Base-by-base conservation (phyloP, 2,888 invertebrate genomes). In the Autographa pulchrina region DNA sequence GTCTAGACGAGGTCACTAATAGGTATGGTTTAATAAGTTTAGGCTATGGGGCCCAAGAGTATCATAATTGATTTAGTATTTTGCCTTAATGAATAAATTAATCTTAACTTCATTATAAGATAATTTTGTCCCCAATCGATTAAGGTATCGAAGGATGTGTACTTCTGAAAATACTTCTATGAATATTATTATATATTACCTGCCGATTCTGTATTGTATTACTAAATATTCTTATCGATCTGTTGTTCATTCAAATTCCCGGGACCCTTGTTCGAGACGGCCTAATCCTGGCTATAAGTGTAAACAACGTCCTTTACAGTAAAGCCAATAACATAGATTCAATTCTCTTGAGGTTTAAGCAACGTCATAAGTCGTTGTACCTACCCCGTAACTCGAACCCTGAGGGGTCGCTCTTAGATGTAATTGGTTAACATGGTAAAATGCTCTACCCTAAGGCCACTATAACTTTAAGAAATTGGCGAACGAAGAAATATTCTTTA, bases 1-100 rank as follows among this genome's bases (percentile, higher is more conserved):
- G n/a, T 67, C 70, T 35, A 41, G 65, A 64, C 74, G 80, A 81
- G 83, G 83, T 80, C 70, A 78, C 11, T 65, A 69, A 48, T 68
- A 61, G 54, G 8, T 13, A 16, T 48, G 48, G 59, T 68, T 74
- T 61, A 35, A 62, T 61, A 18, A 72, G 61, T 68, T 64, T 66
- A 76, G 63, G 54, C 31, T 58, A 63, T 62, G 48, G 11, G 63
- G 61, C 60, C 59, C 48, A 35, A 76, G 52, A 43, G 13, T 25
- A 13, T 25, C 38, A 11, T 62, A 25, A 20, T 48, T 25, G 8
- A 13, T 58, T 48, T n/a, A 14, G 9, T 59, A 25, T 1, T 68
- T 54, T 56, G 31, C 11, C 43, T 4, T 18, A 35, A 62, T 11
- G 3, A n/a, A 38, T 7, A 60, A 25, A 43, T 31, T 11, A 5